Base-by-base conservation (phyloP, 2,797 vertebrate genomes). In the Protosalanx chinensis region DNA sequence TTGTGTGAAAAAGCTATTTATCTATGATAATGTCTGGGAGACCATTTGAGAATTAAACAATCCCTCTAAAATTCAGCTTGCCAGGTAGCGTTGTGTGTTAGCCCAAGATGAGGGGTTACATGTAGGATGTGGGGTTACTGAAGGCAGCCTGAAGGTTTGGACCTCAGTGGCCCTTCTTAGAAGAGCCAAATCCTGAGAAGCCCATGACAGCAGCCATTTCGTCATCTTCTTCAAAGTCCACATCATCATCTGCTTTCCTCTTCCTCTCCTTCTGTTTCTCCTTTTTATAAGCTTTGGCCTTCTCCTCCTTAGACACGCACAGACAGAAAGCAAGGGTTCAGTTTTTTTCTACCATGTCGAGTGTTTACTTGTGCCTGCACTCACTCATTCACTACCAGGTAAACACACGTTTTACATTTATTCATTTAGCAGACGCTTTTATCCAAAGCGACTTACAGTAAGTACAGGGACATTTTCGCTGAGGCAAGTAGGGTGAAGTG, bases 181-280 rank as follows among this genome's bases (percentile, higher is more conserved):
- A 94, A 0, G 96, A 96, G 69, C 96, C 95, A 0, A 99, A 99
- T 5, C 96, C 95, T 27, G 96, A 97, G 87, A 98, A 99, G 12
- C 97, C 97, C 97, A 98, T 99, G 75, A 99, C 95, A 1, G 97
- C 97, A 10, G 97, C 96, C 97, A 98, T 98, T 79, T 98, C 97
- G 5, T 98, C 96, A 0, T 98, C 95, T 37, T 97, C 96, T 88
- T 98, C 96, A 33, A 97, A 94, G 7, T 95, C 93, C 79, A 96
- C 86, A 37, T 98, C 96, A 37, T 97, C 97, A 81, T 98, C 96
- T 0, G 96, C 96, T 67, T 94, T 93, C n/a, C 96, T 91, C 78
- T 98, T 98, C 88, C 96, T 93, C 88, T 98, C 95, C 85, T 95
- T 95, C 88, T 95, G 95, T 84, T 98, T 98, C 87, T 98, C 96